Evolutionary conservation across 2,888 invertebrate species (phyloP), one percentile per base, ranked within the genome.

Genomic region (Torymus auratus): DNA sequence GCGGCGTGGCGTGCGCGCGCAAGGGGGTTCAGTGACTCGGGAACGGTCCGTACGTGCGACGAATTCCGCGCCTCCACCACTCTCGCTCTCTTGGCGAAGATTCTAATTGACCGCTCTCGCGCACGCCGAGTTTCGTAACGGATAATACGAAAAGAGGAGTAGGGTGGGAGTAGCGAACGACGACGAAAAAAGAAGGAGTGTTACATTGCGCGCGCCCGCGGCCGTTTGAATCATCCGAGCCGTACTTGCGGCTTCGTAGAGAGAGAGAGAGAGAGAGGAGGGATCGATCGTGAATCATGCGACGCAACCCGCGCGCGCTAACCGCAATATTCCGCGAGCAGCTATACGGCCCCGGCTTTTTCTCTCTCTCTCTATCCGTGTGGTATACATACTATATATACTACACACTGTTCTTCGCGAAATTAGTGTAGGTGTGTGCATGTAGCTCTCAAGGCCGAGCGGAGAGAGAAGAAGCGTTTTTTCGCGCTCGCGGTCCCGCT

Each of bases 211-310:
- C 7, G 5, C 41, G 41, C 41, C 41, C 41, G 41, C 41, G 41
- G 41, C 20, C 53, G 62, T 14, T 72, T 78, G 78, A 78, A 78
- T 78, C 78, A 71, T 78, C 61, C 65, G 41, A 56, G 52, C 53
- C 55, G 72, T 17, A n/a, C 23, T 50, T 60, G 71, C 53, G 71
- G 65, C 20, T 58, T 17, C 20, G 14, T 20, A 53, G 62, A 60
- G 53, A 53, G n/a, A 65, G 50, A 52, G 20, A 71, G 41, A 56
- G 58, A 70, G 41, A 70, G 58, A 58, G 61, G 62, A 62, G 64
- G 28, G 58, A 64, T 67, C 75, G 67, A 77, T 76, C 56, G 76
- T 73, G 76, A 77, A 72, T 81, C 80, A 73, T 64, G 76, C 72
- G 60, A 72, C 60, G 55, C 52, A 52, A 17, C 56, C 5, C 55